Conservation (phyloP, 2,113 vertebrate genomes). For the Nyctereutes procyonoides region DNA sequence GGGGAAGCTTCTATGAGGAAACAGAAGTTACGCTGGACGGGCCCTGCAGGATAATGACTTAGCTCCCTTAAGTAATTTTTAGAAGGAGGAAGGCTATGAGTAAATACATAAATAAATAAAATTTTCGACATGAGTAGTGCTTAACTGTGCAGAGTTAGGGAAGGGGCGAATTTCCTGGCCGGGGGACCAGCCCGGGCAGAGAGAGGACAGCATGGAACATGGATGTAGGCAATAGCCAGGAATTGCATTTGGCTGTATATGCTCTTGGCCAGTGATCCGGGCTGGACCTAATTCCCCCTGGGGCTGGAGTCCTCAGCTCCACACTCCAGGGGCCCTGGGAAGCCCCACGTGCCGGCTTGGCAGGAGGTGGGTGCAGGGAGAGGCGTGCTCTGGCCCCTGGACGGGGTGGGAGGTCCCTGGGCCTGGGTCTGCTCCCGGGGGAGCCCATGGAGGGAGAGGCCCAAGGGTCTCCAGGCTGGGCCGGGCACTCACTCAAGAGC, state of each 20-base stretch:
- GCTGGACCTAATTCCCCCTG: background rate
- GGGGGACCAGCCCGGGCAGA: background rate
- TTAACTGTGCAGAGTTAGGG: background rate
- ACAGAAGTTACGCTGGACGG: background rate
- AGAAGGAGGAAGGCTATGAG: slow-evolving; percentile 55
- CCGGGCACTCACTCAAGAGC: background rate
- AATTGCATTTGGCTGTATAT: background rate
- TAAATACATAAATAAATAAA: slow-evolving; percentile 46
- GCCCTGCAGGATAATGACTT: background rate
- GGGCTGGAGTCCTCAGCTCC: background rate
- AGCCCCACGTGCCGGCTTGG: background rate
- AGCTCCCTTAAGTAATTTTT: slow-evolving; percentile 9
- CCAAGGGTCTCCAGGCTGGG: background rate
- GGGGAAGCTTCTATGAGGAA: background rate
- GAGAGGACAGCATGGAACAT: background rate
- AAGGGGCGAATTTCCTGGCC: background rate
- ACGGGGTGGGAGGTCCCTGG: background rate
- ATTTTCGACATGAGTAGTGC: background rate
- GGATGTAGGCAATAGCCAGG: background rate
- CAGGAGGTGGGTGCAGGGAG: background rate
- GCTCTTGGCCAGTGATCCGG: background rate
- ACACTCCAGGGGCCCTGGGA: background rate
- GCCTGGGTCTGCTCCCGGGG: background rate
- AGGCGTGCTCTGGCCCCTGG: background rate
- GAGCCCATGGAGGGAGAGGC: accelerated